Base-by-base conservation (phyloP, 2,797 vertebrate species). In the Neopelma chrysocephalum region DNA sequence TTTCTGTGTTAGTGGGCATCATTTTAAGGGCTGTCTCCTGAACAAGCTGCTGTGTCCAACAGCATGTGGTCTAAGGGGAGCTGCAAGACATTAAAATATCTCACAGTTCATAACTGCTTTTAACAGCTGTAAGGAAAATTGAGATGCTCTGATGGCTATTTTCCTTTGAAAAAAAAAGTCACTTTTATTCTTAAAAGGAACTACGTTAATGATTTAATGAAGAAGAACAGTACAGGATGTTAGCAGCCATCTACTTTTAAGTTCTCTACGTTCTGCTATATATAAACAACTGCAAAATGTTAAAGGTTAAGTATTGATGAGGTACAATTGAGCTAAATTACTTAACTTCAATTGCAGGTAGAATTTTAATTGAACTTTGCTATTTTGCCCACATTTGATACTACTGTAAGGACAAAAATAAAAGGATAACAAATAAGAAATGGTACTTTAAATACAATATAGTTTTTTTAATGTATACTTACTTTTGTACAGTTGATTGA, bases 341-440 rank as follows among this genome's bases (percentile, higher is more conserved):
- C 88, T 97, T 98, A 96, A 97, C 97, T 98, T 97, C 96, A 98
- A 84, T 95, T 98, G 89, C 89, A 97, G 93, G 95, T 97, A 97
- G 93, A 94, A 96, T 96, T 98, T 97, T 98, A 98, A 98, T 97
- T 96, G 76, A 94, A 96, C 89, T 79, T 93, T 92, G 90, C 93
- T 97, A 92, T 93, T 97, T 97, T 94, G 51, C 20, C 40, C 43
- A 70, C 76, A 95, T 91, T 97, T 98, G 62, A 96, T 95, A 94
- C 94, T 95, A 94, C 72, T 87, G 90, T 88, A 79, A 92, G 89
- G 91, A 94, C 60, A 88, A 71, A 96, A 91, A 71, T 42, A 83
- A 94, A 80, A 93, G 18, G 66, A 82, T 96, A 95, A 90, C 92
- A 97, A 97, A 96, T 96, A 87, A 93, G 93, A 96, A 86, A 88